Base-by-base conservation (phyloP, 2,888 invertebrate species). In the Camponotus fellah region DNA sequence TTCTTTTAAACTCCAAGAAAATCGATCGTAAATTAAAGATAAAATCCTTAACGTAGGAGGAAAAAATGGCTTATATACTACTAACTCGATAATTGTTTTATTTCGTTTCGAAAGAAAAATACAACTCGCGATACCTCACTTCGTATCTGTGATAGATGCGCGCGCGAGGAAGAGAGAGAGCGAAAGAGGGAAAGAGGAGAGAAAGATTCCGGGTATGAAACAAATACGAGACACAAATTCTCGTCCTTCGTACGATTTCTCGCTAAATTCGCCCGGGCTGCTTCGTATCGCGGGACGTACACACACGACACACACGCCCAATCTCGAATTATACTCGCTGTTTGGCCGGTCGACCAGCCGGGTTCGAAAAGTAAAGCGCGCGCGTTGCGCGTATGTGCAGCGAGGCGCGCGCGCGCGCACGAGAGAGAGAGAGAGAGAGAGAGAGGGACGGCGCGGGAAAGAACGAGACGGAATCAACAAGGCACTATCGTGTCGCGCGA, bases 331-430 rank as follows among this genome's bases (percentile, higher is more conserved):
- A 89, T 62, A 62, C 86, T 89, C 88, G 86, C 65, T 14, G 14
- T 17, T 84, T 85, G 87, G 84, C 60, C 21, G 60, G 34, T 34
- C 34, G 46, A 26, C 53, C 77, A 37, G 76, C 85, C 85, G 86
- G 84, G 84, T 87, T 90, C 87, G 90, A 91, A 92, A 92, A 91
- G 90, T 89, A 91, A 91, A 89, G 86, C 88, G 85, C 85, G 87
- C 86, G 43, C 26, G 26, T 85, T n/a, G 37, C 46, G 66, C 83
- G 84, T 77, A 83, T 86, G 82, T 86, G 81, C 88, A 87, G 80
- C 60, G 64, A 9, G 37, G 43, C 85, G 79, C 37, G 49, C 58
- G 64, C 12, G 56, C 68, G 2, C 14, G n/a, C 37, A 82, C 6
- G 17, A 2, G 49, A 17, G 17, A 17, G 83, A 26, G 49, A 17